Evolutionary conservation across 2,113 vertebrate species (phyloP), one percentile per base, ranked within the genome.

Genomic region (Charina bottae): DNA sequence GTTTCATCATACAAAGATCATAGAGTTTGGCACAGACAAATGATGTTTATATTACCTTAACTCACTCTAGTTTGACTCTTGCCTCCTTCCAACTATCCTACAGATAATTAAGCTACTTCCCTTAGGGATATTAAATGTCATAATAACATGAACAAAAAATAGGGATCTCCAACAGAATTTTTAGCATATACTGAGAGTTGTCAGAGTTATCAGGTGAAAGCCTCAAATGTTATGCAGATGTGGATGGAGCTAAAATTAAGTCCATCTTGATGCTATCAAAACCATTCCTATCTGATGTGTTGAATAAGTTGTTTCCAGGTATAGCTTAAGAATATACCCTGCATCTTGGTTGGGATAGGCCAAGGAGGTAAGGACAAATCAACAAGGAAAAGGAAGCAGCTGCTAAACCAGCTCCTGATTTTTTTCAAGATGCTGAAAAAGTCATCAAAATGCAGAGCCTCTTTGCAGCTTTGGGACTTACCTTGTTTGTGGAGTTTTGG

Each of bases 231-330:
- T 88, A 2, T 46, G 26, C 12, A 6, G 56, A 87, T 8, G 8
- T 21, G 3, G 87, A n/a, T 17, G 19, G 23, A 60, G 23, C 12
- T 60, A 93, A 94, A 95, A 93, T 64, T 24, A 64, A 95, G 91
- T 55, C 83, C 91, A 78, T 8, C 68, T 78, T 19, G 17, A 78
- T 33, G 68, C 6, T 78, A 7, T 33, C n/a, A 37, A 78, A 6
- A 17, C 68, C 33, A 37, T 78, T 33, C 64, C 13, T 42, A 46
- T 24, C 54, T 46, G 55, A 42, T 0, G 17, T 33, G 21, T 26
- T 37, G 87, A 83, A 60, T 12, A 0, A 1, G 84, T 21, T 62
- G 83, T 85, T 83, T 37, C 1, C 19, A 4, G 49, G 60, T 24
- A 46, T 90, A 64, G 37, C 53, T 58, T 83, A 59, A 83, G 42